Conservation (phyloP, 2,113 vertebrate species). For the Corythaeola cristata region DNA sequence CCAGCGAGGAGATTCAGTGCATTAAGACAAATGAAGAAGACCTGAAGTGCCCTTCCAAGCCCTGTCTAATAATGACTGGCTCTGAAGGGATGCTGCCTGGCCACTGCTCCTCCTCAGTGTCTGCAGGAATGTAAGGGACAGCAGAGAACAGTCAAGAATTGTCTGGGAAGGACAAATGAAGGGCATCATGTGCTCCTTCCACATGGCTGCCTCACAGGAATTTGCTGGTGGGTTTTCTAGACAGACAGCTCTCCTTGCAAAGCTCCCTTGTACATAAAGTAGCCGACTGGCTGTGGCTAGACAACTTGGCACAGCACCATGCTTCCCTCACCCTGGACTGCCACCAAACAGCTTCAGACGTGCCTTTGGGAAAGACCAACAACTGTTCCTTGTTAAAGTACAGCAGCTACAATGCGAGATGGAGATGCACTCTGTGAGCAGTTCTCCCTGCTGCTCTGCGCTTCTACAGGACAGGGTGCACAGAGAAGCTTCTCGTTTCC, state of each 20-base stretch:
- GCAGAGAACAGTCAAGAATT: background rate
- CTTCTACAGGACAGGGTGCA: background rate
- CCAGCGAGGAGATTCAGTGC: slow-evolving; percentile 2
- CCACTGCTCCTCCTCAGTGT: background rate
- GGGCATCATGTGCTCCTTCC: background rate
- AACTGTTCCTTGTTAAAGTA: background rate
- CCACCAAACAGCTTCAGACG: background rate
- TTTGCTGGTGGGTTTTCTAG: background rate
- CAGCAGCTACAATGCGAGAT: accelerated
- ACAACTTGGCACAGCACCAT: background rate
- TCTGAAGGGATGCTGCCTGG: background rate
- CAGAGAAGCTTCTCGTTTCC: background rate
- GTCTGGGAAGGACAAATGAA: background rate
- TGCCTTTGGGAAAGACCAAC: background rate
- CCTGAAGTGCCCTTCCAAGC: background rate
- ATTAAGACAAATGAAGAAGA: background rate
- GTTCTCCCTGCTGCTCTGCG: background rate
- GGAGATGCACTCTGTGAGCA: accelerated
- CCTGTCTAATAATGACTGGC: background rate
- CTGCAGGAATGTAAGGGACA: background rate
- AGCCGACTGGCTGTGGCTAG: background rate
- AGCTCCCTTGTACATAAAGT: background rate
- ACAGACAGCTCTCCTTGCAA: background rate
- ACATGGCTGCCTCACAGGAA: background rate
- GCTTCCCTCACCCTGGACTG: background rate